Conservation (phyloP, 2,888 invertebrate species). For the Tenthredo amoena region DNA sequence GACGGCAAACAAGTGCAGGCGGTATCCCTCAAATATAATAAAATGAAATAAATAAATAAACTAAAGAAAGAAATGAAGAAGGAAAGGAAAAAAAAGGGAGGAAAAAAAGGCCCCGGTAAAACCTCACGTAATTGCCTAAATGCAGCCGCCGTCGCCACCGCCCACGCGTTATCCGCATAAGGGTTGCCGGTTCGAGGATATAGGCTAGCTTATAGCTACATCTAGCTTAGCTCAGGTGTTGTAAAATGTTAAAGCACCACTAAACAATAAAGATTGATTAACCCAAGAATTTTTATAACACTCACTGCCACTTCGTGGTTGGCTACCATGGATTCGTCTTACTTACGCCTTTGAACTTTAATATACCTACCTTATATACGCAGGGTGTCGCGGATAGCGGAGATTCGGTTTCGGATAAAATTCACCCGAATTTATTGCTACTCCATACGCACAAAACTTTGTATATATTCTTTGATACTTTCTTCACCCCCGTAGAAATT, state of each 20-base stretch:
- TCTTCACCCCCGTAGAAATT: no score
- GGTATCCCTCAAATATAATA: conserved; percentile 49
- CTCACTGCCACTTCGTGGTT: conserved; percentile 51
- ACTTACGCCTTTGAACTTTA: conserved; percentile 23
- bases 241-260: conserved; percentile 65
- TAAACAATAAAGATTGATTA: conserved; percentile 70
- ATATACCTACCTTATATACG: neutral
- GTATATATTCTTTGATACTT: no score
- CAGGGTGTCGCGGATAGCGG: neutral
- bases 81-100: conserved; percentile 60
- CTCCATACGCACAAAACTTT: neutral
- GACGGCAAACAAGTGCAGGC: conserved; percentile 50
- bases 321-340: conserved; percentile 42
- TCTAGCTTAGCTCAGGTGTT: conserved; percentile 60
- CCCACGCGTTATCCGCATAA: conserved; percentile 50
- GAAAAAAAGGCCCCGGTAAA: conserved; percentile 1
- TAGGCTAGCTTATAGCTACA: conserved; percentile 23
- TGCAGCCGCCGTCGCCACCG: conserved; percentile 61
- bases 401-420: conserved; percentile 16
- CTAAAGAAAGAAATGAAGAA: conserved; percentile 53
- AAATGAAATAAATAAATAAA: conserved; percentile 56
- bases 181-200: conserved; percentile 54
- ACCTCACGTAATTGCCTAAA: conserved; percentile 30
- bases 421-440: conserved; percentile 2
- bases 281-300: conserved; percentile 71